Evolutionary conservation across 2,113 vertebrate genomes (phyloP).

Genomic region (Catharus fuscescens): DNA sequence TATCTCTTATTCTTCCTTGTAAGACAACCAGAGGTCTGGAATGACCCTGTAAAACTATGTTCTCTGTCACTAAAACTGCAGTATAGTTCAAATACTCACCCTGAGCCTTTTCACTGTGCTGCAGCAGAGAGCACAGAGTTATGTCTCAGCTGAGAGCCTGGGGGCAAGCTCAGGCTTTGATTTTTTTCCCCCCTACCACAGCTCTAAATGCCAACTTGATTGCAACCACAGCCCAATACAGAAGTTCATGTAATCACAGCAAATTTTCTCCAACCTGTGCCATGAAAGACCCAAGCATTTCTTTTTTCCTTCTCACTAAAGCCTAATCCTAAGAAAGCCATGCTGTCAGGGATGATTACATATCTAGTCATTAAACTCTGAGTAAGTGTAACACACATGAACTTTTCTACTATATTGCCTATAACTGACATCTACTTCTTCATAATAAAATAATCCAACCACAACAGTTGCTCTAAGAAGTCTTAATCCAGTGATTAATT

Average conservation of each 20-base stretch:
- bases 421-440: neutral
- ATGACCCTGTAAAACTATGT: neutral
- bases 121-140: neutral
- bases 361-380: neutral
- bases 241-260: accelerated
- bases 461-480: neutral
- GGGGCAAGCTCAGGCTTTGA: accelerated
- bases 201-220: neutral
- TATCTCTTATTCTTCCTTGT: neutral
- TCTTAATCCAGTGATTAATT: neutral
- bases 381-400: neutral
- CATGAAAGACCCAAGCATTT: neutral
- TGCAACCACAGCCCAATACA: neutral
- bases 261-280: neutral
- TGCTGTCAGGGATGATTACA: neutral
- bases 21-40: neutral
- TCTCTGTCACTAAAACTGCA: neutral
- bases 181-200: neutral
- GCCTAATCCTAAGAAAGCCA: neutral
- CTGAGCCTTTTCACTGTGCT: accelerated
- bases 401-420: neutral
- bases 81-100: neutral
- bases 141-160: neutral
- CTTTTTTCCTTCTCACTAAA: neutral
- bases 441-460: neutral